phyloP scores from a whole-genome alignment of 1,140 invertebrate genomes.

The Bradynema listronoti region DNA sequence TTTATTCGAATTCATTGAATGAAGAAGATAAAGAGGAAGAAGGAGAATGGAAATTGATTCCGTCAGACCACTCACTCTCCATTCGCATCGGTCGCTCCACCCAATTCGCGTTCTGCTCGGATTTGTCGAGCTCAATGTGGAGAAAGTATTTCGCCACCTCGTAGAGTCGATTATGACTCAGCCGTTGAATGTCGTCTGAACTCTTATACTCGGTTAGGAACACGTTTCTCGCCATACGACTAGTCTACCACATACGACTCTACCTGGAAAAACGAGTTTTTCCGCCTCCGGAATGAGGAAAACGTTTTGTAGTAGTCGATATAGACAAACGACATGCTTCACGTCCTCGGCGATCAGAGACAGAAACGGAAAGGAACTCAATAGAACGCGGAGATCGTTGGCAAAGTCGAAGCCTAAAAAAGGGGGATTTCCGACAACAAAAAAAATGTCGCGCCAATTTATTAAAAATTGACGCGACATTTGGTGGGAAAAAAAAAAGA shows the following conservation, averaged over 20 bases:
- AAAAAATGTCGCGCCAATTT: too few relatives aligned
- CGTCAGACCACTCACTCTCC: slow-evolving; percentile 19
- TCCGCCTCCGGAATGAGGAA: too few relatives aligned
- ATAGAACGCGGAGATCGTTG: slow-evolving; percentile 24
- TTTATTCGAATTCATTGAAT: too few relatives aligned
- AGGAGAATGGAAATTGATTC: too few relatives aligned
- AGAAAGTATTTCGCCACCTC: slow-evolving; percentile 20
- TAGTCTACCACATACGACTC: neutral
- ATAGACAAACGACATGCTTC: slow-evolving; percentile 18
- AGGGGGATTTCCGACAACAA: too few relatives aligned
- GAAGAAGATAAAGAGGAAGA: too few relatives aligned
- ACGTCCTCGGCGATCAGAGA: neutral
- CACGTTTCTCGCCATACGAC: too few relatives aligned
- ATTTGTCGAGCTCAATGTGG: slow-evolving; percentile 15
- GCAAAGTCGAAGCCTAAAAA: slow-evolving; percentile 25
- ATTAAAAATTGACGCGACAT: neutral
- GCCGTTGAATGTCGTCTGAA: neutral
- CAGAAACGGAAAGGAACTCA: slow-evolving; percentile 22
- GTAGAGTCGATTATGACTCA: slow-evolving; percentile 3
- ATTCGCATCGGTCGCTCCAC: slow-evolving; percentile 13
- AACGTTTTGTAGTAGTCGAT: slow-evolving; percentile 14
- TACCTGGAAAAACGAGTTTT: slow-evolving; percentile 4
- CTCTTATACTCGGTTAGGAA: slow-evolving; percentile 6
- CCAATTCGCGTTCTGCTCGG: slow-evolving; percentile 19
- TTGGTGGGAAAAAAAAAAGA: neutral